Evolutionary conservation across 2,888 invertebrate species (phyloP), one percentile per base, ranked within the genome.

Genomic region (Scelioninae gen. 1): DNA sequence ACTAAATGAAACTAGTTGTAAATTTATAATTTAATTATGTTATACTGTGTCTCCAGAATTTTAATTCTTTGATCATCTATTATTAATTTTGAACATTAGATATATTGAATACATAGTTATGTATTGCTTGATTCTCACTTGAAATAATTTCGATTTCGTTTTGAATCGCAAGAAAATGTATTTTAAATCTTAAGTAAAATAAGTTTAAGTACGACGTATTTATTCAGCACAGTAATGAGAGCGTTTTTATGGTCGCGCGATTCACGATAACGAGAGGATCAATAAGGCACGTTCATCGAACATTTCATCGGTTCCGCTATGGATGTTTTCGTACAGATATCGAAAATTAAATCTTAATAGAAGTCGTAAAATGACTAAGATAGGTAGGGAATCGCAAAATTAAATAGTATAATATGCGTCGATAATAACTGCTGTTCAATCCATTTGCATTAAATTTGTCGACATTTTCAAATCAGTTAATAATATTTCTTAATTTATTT

Each of bases 301-400:
- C 87, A 79, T 88, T 86, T 83, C 79, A 86, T 78, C 84, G 69
- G 83, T 85, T 86, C 88, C 86, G 84, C 87, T 83, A 87, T 82
- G 83, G 84, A 72, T 86, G 79, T 82, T 86, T 84, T 72, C 51
- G 84, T 80, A 75, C 40, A 62, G 83, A 56, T 90, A 91, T 91
- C 91, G 90, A 85, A 90, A 91, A 91, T 91, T 90, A 89, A 90
- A 91, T 91, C 91, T 90, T 84, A 79, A 83, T 83, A 69, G 74
- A 76, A 74, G 72, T 81, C 75, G 82, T 86, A 85, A 87, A 86
- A 72, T 60, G 55, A 60, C 45, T 16, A 40, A 77, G 62, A 74
- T 66, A 77, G 16, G 16, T 23, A 40, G 51, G 38, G 63, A 76
- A 38, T 66, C 11, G 49, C 60, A 8, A 60, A 77, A 68, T 68